phyloP scores from a whole-genome alignment of 2,888 invertebrate genomes.

The Odontocolon sp. region DNA sequence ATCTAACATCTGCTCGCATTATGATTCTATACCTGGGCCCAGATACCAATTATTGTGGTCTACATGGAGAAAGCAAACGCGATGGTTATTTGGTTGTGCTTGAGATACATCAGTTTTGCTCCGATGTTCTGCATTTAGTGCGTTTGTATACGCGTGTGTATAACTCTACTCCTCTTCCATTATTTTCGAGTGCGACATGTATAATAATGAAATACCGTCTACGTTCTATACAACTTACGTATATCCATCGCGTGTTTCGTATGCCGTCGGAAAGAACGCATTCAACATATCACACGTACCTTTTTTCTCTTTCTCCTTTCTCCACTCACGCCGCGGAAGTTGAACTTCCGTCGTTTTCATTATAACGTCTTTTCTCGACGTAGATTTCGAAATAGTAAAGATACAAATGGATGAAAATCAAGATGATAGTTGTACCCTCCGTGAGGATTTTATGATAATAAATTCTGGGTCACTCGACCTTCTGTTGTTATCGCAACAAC shows the following conservation, averaged over 20 bases:
- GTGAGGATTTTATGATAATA: neutral
- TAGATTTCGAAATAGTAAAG: neutral
- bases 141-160: neutral
- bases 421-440: neutral
- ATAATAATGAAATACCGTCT: constrained; percentile 66
- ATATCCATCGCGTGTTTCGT: constrained; percentile 38
- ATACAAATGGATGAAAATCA: neutral
- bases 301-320: constrained; percentile 7
- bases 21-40: constrained; percentile 70
- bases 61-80: constrained; percentile 25
- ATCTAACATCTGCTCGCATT: constrained; percentile 75
- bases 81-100: constrained; percentile 42
- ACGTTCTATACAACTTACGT: neutral
- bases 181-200: constrained; percentile 68
- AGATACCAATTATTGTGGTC: constrained; percentile 31
- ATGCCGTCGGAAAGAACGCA: constrained; percentile 22
- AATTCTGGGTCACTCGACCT: constrained; percentile 1
- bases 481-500: constrained; percentile 5
- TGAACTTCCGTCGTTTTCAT: constrained; percentile 39
- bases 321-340: constrained; percentile 34
- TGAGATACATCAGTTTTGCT: constrained; percentile 21
- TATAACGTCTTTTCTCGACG: neutral
- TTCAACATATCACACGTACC: constrained; percentile 29
- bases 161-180: constrained; percentile 61
- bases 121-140: neutral